Base-by-base conservation (phyloP, 2,888 invertebrate species). In the Cheilosia vernalis region DNA sequence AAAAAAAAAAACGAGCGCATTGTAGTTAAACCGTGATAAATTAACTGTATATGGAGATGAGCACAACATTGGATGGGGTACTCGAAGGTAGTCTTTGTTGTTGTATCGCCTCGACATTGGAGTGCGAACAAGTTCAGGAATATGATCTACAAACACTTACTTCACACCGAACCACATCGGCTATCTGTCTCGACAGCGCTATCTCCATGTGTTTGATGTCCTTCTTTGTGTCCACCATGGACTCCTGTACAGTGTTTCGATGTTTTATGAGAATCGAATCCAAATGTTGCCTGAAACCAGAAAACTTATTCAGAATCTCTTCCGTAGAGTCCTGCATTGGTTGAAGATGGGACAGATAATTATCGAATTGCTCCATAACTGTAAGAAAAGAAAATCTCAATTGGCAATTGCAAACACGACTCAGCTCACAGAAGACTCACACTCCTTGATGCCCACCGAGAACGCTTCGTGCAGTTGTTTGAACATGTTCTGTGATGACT, bases 391-490 rank as follows among this genome's bases (percentile, higher is more conserved):
- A 42, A 67, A 51, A 9, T 17, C 17, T 7, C 27, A 40, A 47
- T 17, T 44, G 37, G 15, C 21, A 44, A 27, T 24, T 27, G 2
- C 21, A 24, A 21, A 0, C 17, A 27, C 10, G 0, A 13, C 10
- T 30, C 53, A 87, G 61, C 17, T 17, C 30, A 37, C 13, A 47
- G n/a, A 60, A 9, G 47, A 88, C 89, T 88, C 93, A 98, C 98
- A 98, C 92, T 98, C 98, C 90, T 95, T 96, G 7, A 98, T 97
- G 69, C 99, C 99, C 87, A 94, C 94, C 66, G 96, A 95, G 92
- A 98, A 99, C 19, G 96, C 95, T 64, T 96, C 96, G 90, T 98
- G 97, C 74, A 99, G 94, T 92, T 99, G 98, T 56, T 95, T 94
- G 90, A 98, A 98, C 94, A 99, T 96, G 90, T 95, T 95, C 89